Base-by-base conservation (phyloP, 2,888 invertebrate genomes). In the Dynastes grantii region DNA sequence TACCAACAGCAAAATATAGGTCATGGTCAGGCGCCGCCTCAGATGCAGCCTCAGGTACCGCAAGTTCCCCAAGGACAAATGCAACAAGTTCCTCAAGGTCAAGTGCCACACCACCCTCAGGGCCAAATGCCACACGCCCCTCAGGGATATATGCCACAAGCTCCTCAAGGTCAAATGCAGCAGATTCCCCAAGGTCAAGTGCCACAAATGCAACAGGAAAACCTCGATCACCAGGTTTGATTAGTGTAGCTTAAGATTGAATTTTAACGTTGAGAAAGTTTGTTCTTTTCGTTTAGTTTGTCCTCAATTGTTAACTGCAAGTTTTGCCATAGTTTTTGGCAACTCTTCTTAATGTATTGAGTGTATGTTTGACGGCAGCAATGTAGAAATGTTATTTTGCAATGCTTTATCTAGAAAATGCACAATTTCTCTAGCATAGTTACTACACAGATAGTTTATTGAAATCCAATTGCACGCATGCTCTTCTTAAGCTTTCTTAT, bases 211-310 rank as follows among this genome's bases (percentile, higher is more conserved):
- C 81, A 80, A 40, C 83, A 80, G 16, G 82, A 84, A 65, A 80
- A 76, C 70, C 81, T 83, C 53, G 82, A 83, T 55, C 83, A 84
- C 81, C 75, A 77, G 81, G 79, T 79, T 76, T 37, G 68, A 49
- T 6, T 82, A 58, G 83, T 83, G 27, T 61, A 55, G 11, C 45
- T 45, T 45, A 45, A 45, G 8, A 9, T 11, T 45, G 11, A 9
- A 37, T 37, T 37, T 37, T 37, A 37, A 37, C 3, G 6, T 37
- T 37, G 45, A 45, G 2, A 11, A 45, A 45, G 1, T 11, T 45
- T 45, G 8, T 9, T 9, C 11, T 9, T 9, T 40, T 40, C 22
- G 22, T 22, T 32, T 32, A 3, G 29, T 32, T 32, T 32, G 29
- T 32, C 3, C 29, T 32, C 29, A 32, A 32, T 3, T 3, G 29